These are phyloP conservation scores for Parotia lawesii DNA, from an alignment of 2,113 vertebrate species.

Conservation along the genomic window DNA sequence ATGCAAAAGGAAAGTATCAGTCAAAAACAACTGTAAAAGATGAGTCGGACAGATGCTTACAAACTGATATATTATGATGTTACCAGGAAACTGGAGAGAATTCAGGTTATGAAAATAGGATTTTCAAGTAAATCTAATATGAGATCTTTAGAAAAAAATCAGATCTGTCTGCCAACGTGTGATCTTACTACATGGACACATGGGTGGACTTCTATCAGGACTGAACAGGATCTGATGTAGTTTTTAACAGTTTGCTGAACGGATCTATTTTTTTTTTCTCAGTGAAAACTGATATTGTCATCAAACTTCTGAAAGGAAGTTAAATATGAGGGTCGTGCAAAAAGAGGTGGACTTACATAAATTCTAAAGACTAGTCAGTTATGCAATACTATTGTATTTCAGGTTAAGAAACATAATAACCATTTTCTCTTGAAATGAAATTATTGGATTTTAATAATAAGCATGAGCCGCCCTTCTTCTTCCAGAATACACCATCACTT, in stretches of 20 bases:
- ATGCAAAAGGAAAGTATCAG: not conserved
- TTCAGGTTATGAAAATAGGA: not conserved
- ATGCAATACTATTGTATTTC: not conserved
- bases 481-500: not conserved
- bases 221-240: not conserved
- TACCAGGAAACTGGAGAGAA: not conserved
- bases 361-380: not conserved
- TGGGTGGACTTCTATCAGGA: not conserved
- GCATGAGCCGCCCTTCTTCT: not conserved
- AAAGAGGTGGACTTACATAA: not conserved
- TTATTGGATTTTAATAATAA: not conserved
- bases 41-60: not conserved
- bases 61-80: not conserved
- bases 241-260: not conserved
- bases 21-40: not conserved
- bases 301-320: not conserved
- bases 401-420: not conserved
- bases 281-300: not conserved
- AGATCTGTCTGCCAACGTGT: not conserved
- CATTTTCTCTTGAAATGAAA: not conserved
- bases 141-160: not conserved
- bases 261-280: not conserved
- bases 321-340: not conserved
- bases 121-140: not conserved
- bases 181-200: not conserved